These are phyloP conservation scores for Timandra comae DNA, from an alignment of 2,888 invertebrate genomes.

Conservation along the genomic window DNA sequence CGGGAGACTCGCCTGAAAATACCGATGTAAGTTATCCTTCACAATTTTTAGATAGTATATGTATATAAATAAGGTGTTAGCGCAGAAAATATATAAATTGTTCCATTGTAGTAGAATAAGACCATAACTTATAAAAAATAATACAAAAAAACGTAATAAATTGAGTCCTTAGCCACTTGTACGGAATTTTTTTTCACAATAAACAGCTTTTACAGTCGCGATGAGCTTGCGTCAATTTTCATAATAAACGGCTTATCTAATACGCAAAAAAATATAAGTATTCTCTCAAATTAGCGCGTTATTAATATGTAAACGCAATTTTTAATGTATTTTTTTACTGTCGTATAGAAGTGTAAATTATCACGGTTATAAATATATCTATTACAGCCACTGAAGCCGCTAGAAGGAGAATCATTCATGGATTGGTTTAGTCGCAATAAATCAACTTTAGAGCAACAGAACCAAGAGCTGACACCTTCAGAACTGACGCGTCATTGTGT, in stretches of 20 bases:
- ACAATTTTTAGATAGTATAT: no score
- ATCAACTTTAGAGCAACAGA: slow-evolving; percentile 68
- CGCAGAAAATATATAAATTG: no score
- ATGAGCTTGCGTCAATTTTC: neutral
- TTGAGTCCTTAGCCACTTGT: neutral
- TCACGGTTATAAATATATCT: no score
- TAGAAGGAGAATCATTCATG: slow-evolving; percentile 72
- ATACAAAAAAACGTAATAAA: neutral
- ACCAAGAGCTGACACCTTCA: slow-evolving; percentile 68
- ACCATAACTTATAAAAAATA: no score
- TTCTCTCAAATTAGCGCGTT: neutral
- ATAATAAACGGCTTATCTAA: neutral
- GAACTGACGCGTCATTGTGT: slow-evolving; percentile 77
- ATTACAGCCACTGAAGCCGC: slow-evolving; percentile 51
- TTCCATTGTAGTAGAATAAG: no score
- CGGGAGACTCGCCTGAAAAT: slow-evolving; percentile 39
- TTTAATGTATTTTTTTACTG: no score
- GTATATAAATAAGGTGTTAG: no score
- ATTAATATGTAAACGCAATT: no score
- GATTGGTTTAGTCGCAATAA: slow-evolving; percentile 79
- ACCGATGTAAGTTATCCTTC: slow-evolving; percentile 48
- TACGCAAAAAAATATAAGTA: neutral
- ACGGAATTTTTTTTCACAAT: neutral
- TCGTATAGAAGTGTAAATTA: no score
- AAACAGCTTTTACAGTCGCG: neutral